These are phyloP conservation scores for Tanypteryx hageni DNA, from an alignment of 2,888 invertebrate species.

Conservation along the genomic window DNA sequence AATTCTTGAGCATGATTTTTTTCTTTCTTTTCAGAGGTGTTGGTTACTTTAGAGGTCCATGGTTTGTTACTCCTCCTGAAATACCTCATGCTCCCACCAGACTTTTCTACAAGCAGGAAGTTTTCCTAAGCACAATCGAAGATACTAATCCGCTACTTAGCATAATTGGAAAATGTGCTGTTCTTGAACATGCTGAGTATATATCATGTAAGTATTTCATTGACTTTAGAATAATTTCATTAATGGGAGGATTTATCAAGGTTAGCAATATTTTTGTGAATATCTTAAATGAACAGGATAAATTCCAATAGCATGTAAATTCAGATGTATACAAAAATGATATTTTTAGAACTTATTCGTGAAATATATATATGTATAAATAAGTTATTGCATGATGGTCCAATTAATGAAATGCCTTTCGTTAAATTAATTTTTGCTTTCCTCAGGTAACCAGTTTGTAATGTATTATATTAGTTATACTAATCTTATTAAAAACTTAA, in stretches of 20 bases:
- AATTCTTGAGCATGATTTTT: neutral
- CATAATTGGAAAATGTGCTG: slow-evolving; percentile 93
- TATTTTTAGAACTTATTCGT: too few species aligned
- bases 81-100: slow-evolving; percentile 87
- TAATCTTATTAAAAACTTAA: too few species aligned
- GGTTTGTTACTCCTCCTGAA: slow-evolving; percentile 93
- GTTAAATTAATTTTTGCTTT: too few species aligned
- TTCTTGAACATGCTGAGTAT: slow-evolving; percentile 93
- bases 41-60: slow-evolving; percentile 95
- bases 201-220: slow-evolving; percentile 83
- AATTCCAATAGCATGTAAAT: too few species aligned
- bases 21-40: slow-evolving; percentile 83
- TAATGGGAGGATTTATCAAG: neutral
- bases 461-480: too few species aligned
- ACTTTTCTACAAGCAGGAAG: slow-evolving; percentile 95
- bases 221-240: neutral
- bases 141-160: slow-evolving; percentile 94
- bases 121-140: slow-evolving; percentile 92
- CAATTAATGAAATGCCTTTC: too few species aligned
- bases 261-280: neutral
- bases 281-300: neutral
- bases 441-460: too few species aligned
- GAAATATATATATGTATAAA: too few species aligned
- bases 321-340: too few species aligned
- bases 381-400: too few species aligned